Percentiles rank a stretch among this genome's conserved stretches.
These are phyloP conservation scores for Ctenoplectra terminalis DNA, from an alignment of 1,140 invertebrate genomes.

Conservation along the genomic window DNA sequence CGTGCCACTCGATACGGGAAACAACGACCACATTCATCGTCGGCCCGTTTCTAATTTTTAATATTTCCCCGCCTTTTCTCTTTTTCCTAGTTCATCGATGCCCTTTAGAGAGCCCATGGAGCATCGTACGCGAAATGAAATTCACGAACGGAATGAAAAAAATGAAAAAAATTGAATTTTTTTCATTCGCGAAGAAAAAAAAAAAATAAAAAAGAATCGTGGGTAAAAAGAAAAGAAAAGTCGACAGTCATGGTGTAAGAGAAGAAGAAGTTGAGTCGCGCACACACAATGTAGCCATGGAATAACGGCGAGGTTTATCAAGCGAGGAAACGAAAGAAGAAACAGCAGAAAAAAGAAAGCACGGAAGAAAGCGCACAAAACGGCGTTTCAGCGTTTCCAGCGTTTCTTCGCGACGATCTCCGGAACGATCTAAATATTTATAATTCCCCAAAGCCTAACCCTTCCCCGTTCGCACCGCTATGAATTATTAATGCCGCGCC, in stretches of 20 bases:
- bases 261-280: neutral
- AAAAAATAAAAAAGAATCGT: neutral
- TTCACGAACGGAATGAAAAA: neutral
- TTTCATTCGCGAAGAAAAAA: neutral
- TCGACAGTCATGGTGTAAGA: neutral
- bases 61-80: neutral
- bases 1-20: conserved; percentile 1
- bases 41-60: conserved; percentile 2
- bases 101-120: neutral
- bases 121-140: neutral
- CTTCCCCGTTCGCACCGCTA: conserved; percentile 41
- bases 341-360: neutral
- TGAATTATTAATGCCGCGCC: conserved; percentile 66
- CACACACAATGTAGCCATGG: neutral
- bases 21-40: neutral
- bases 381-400: conserved; percentile 40
- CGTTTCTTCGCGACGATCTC: conserved; percentile 52
- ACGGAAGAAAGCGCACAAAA: conserved; percentile 20
- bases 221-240: neutral
- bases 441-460: conserved; percentile 65
- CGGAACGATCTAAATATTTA: conserved; percentile 68
- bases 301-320: conserved; percentile 24
- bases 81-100: neutral
- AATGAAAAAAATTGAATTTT: no score
- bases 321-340: neutral